These are phyloP conservation scores for Cephalopterus ornatus DNA, from an alignment of 2,113 vertebrate genomes.

Conservation along the genomic window DNA sequence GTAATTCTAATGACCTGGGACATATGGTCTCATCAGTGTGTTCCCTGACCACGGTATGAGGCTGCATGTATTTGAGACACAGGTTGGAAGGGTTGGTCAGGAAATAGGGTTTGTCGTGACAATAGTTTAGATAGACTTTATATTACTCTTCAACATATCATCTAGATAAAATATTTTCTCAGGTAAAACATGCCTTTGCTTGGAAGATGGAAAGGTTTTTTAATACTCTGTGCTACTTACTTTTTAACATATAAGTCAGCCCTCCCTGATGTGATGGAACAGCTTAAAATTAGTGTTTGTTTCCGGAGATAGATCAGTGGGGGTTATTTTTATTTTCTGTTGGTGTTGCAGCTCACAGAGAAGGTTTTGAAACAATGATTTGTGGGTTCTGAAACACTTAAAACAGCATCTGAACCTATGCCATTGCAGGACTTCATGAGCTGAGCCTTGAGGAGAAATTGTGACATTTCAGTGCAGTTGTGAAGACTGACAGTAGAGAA, in stretches of 20 bases:
- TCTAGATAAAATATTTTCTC: neutral
- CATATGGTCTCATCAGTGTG: neutral
- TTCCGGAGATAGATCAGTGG: neutral
- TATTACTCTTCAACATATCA: neutral
- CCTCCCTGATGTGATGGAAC: neutral
- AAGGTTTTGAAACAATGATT: neutral
- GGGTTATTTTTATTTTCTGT: neutral
- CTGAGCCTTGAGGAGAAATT: neutral
- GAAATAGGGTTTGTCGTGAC: neutral
- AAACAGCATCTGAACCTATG: neutral
- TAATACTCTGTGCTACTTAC: neutral
- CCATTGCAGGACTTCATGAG: neutral
- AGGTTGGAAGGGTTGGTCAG: neutral
- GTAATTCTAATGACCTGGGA: neutral
- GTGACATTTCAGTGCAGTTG: neutral
- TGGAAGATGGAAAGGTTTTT: neutral
- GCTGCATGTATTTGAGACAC: neutral
- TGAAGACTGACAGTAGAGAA: neutral
- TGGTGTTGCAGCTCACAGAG: neutral
- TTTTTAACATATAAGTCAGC: neutral
- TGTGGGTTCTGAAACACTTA: neutral
- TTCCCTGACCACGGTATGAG: neutral
- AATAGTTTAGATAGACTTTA: neutral
- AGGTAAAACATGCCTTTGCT: neutral
- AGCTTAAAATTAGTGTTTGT: neutral